Evolutionary conservation across 2,888 invertebrate species (phyloP), one percentile per base, ranked within the genome.

Genomic region (Aphodius sticticus): DNA sequence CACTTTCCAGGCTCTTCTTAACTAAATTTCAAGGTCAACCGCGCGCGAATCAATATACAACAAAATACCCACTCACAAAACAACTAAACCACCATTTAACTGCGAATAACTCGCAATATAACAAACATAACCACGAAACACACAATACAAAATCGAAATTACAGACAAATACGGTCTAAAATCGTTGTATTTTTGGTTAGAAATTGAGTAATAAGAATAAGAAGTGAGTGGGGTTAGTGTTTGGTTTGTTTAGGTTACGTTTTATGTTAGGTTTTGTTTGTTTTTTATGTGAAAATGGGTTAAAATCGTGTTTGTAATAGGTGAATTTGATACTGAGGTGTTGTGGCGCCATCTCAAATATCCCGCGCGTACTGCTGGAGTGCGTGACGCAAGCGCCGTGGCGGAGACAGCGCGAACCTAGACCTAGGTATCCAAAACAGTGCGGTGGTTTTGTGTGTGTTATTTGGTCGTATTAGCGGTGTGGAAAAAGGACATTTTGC

Each of bases 371-470:
- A 53, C 53, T 77, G 70, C 69, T 71, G 74, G 80, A 53, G 53
- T 5, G 53, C 1, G 53, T 53, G 53, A 53, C 85, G 86, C 87
- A 82, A 82, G 87, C 86, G 87, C 84, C 81, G 14, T 78, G 26
- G 37, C 72, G 71, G 79, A 80, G 84, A 53, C 53, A 70, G 71
- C 79, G 81, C 84, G 84, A 86, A 86, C 86, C 86, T 85, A 86
- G 87, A 87, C 86, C 86, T 84, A 86, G 86, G 86, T 86, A 85
- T 86, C 86, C 88, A 88, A 88, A 88, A 88, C 88, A 88, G 87
- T 87, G 87, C 85, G 84, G 84, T 84, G 26, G 37, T 35, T 74
- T 35, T 36, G n/a, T 6, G n/a, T 6, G 6, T 79, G 78, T 78
- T 80, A 79, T 82, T 74, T 74, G 9, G 3, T 1, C 7, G 35